Evolutionary conservation across 2,888 invertebrate genomes (phyloP).

Genomic region (Temnothorax rugatulus): DNA sequence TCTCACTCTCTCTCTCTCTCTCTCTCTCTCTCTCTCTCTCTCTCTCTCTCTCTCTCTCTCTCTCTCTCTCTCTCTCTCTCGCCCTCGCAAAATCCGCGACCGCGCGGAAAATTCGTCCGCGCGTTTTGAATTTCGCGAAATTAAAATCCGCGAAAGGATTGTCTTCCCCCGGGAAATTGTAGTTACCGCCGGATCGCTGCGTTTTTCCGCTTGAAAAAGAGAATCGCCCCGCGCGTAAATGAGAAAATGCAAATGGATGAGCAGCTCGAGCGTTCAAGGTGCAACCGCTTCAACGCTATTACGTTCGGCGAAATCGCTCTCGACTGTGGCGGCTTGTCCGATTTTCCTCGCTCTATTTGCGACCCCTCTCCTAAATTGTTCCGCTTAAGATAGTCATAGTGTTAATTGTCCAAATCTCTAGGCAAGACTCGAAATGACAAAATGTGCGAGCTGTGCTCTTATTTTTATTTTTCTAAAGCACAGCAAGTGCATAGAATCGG

Average conservation of each 20-base stretch:
- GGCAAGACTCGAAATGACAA: background rate
- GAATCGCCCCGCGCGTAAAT: conserved; percentile 50
- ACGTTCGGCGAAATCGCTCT: conserved; percentile 40
- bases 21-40: conserved; percentile 10
- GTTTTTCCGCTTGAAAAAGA: conserved; percentile 42
- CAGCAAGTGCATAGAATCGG: background rate
- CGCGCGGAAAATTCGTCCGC: conserved; percentile 56
- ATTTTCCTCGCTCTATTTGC: conserved; percentile 35
- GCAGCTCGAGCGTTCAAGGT: conserved; percentile 21
- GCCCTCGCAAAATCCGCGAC: conserved; percentile 35
- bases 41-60: conserved; percentile 18
- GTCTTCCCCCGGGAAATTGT: conserved; percentile 56
- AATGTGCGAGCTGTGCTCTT: background rate
- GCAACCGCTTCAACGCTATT: conserved; percentile 50
- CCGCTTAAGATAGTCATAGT: conserved; percentile 15
- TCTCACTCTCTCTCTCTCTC: conserved; percentile 1
- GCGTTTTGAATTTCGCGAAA: conserved; percentile 56
- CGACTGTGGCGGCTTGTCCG: conserved; percentile 17
- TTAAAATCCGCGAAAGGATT: conserved; percentile 60
- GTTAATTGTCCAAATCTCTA: conserved; percentile 27
- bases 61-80: conserved; percentile 10
- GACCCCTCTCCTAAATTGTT: background rate
- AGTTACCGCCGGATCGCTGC: conserved; percentile 48
- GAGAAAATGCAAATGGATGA: conserved; percentile 58
- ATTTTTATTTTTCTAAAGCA: background rate